A percentile compares a stretch with the other conserved stretches of the same genome.
phyloP scores from a whole-genome alignment of 2,113 vertebrate species.

The Onychostoma macrolepis region DNA sequence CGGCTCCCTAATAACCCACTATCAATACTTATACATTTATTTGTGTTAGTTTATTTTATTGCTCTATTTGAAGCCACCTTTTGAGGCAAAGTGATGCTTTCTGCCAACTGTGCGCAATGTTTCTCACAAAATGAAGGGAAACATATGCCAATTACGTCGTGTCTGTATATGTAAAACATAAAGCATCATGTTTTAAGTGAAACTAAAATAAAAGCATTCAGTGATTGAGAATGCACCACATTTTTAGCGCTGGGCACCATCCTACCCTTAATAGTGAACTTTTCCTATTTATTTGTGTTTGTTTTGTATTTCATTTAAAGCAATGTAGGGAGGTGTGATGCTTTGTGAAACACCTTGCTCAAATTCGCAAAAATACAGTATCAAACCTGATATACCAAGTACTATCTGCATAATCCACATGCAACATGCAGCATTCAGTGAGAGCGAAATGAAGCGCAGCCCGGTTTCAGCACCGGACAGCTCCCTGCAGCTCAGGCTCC shows the following conservation, averaged over 20 bases:
- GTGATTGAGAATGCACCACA: background rate
- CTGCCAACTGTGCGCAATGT: background rate
- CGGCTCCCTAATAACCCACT: background rate
- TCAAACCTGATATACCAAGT: background rate
- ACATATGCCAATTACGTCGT: too few species aligned
- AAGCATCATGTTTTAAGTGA: background rate
- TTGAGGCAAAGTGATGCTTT: background rate
- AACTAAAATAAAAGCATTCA: background rate
- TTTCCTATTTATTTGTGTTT: background rate
- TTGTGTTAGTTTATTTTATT: too few species aligned
- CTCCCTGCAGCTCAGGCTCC: background rate
- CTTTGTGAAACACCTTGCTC: background rate
- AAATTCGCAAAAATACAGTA: background rate
- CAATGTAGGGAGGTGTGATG: background rate
- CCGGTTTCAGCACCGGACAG: slow-evolving; percentile 2
- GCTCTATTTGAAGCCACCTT: background rate
- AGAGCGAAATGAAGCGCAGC: background rate
- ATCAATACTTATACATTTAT: background rate
- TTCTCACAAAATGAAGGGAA: too few species aligned
- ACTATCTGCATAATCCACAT: background rate
- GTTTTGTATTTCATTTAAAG: background rate
- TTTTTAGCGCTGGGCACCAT: background rate
- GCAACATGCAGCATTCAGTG: background rate
- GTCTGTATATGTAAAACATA: background rate
- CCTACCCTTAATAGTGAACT: background rate